Base-by-base conservation (phyloP, 2,888 invertebrate genomes). In the Diaphora mendica region DNA sequence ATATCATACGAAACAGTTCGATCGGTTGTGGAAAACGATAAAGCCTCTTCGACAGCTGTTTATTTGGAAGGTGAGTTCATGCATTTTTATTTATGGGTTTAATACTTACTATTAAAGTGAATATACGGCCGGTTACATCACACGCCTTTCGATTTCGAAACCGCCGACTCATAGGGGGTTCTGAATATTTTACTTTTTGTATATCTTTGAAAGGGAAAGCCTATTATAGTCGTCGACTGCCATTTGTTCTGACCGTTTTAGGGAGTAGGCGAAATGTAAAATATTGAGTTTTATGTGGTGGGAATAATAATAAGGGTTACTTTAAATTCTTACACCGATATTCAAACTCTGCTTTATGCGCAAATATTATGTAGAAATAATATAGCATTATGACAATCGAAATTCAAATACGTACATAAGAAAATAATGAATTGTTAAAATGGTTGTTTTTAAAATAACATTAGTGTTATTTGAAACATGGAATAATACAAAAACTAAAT, bases 1-100 rank as follows among this genome's bases (percentile, higher is more conserved):
- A 96, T 98, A 89, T 97, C 97, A 71, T 97, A 97, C 88, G 97
- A 97, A 88, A 97, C 97, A 83, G 96, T 97, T 84, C 96, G 97
- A 84, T 97, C 98, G 62, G 96, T 98, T 88, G 96, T 97, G 85
- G 97, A 97, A 86, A 97, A 97, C 91, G 96, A 98, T 89, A 97
- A 97, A 94, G 97, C 97, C 88, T 94, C 95, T 79, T 96, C 97
- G 78, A 97, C 97, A 87, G 97, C 97, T 92, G 96, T 98, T 90
- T 97, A 97, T 91, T 94, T 98, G 86, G 97, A 97, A 92, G 97
- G 98, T 98, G 91, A 97, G 97, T 96, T 78, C 55, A 76, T 82
- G 85, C 79, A 86, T 83, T 84, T 74, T 86, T 87, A 86, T 85
- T 83, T 85, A 87, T 79, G 77, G 35, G 76, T 77, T 80, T 83